Conservation (phyloP, 2,888 invertebrate species). For the Apodemia hepburni region DNA sequence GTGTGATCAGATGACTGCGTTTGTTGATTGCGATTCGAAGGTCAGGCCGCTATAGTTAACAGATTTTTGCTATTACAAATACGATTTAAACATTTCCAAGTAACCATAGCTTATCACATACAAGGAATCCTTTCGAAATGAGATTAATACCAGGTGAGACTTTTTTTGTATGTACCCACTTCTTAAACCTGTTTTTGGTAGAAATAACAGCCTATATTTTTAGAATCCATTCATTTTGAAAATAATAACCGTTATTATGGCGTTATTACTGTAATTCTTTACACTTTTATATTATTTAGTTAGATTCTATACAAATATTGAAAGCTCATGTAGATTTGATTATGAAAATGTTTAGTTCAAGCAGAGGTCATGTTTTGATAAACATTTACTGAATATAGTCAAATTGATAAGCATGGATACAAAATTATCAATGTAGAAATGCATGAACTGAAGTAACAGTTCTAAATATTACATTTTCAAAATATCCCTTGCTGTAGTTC, state of each 20-base stretch:
- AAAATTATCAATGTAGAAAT: slow-evolving; percentile 7
- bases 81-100: slow-evolving; percentile 31
- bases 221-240: slow-evolving; percentile 15
- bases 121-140: slow-evolving; percentile 43
- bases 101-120: slow-evolving; percentile 29
- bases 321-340: slow-evolving; percentile 5
- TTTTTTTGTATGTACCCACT: slow-evolving; percentile 36
- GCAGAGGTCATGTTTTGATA: slow-evolving; percentile 15
- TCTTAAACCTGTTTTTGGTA: slow-evolving; percentile 32
- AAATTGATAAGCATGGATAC: slow-evolving; percentile 15
- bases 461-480: neutral
- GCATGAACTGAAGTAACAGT: slow-evolving; percentile 3
- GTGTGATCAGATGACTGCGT: slow-evolving; percentile 57
- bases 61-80: slow-evolving; percentile 39
- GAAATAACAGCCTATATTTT: slow-evolving; percentile 14
- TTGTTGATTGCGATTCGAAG: slow-evolving; percentile 50
- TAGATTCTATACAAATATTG: neutral
- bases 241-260: slow-evolving; percentile 9
- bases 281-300: neutral
- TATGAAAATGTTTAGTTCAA: slow-evolving; percentile 15
- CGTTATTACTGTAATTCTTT: neutral
- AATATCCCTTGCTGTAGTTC: neutral
- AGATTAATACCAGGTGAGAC: slow-evolving; percentile 45
- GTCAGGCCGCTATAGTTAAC: slow-evolving; percentile 45
- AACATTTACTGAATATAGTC: slow-evolving; percentile 9